These are phyloP conservation scores for Eulemur albifrons DNA, from an alignment of 2,797 vertebrate species.

Conservation along the genomic window DNA sequence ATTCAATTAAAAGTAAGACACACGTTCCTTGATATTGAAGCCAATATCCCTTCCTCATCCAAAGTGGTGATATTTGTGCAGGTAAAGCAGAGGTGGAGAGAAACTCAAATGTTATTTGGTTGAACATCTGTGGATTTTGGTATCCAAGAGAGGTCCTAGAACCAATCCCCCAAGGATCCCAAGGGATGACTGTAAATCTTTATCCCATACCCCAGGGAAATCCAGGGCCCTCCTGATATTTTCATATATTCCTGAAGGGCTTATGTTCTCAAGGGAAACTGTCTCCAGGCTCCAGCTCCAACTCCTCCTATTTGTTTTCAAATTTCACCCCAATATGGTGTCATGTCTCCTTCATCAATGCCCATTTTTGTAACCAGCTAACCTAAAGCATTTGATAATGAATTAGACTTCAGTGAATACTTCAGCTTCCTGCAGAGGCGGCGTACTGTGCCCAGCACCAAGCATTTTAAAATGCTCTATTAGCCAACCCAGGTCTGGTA, in stretches of 20 bases:
- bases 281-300: not conserved
- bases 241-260: not conserved
- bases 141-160: not conserved
- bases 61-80: constrained; percentile 46
- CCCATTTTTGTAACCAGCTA: not conserved
- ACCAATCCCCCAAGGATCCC: not conserved
- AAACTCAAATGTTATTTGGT: not conserved
- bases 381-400: not conserved
- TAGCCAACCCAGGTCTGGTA: not conserved
- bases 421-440: too few species aligned
- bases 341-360: not conserved
- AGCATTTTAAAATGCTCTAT: not conserved
- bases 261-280: not conserved
- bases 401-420: not conserved
- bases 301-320: not conserved
- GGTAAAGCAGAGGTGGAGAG: not conserved
- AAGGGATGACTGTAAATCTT: not conserved
- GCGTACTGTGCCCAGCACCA: not conserved
- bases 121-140: not conserved
- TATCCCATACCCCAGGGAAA: not conserved
- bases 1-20: constrained; percentile 10
- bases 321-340: not conserved
- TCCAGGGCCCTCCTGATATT: not conserved
- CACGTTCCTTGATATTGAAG: not conserved
- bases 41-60: not conserved